Percentiles rank a stretch among this genome's conserved stretches.
These are phyloP conservation scores for Heliconius melpomene DNA, from an alignment of 1,140 invertebrate species.

Conservation along the genomic window DNA sequence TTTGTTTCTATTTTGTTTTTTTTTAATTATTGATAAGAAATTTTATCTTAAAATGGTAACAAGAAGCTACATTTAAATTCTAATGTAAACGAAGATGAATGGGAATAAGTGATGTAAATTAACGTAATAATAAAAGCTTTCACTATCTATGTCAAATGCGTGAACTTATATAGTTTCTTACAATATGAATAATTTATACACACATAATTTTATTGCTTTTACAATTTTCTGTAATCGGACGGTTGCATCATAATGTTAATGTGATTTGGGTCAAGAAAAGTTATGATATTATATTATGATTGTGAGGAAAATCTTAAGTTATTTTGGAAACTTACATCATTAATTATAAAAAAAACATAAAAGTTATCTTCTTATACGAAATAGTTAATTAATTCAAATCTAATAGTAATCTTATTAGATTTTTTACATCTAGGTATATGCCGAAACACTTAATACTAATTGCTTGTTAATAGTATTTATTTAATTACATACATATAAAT, in stretches of 20 bases:
- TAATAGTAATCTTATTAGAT: slow-evolving; percentile 1
- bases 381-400: not conserved
- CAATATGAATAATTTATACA: slow-evolving; percentile 55
- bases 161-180: slow-evolving; percentile 47
- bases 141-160: slow-evolving; percentile 56
- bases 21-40: slow-evolving; percentile 27
- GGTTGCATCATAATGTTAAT: slow-evolving; percentile 24
- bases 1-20: slow-evolving; percentile 44
- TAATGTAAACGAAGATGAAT: slow-evolving; percentile 4
- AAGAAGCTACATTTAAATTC: not conserved
- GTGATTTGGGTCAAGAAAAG: slow-evolving; percentile 25
- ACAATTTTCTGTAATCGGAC: slow-evolving; percentile 14
- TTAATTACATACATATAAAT: not conserved
- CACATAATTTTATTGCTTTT: slow-evolving; percentile 37
- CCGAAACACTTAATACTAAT: too few relatives aligned
- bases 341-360: too few relatives aligned
- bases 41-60: not conserved
- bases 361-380: not conserved
- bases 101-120: slow-evolving; percentile 28
- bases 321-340: not conserved
- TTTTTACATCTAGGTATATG: not conserved
- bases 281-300: not conserved
- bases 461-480: not conserved
- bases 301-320: not conserved
- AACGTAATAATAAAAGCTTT: slow-evolving; percentile 41